Evolutionary conservation across 1,140 invertebrate species (phyloP), one percentile per base, ranked within the genome.

Genomic region (Drosophila grimshawi): DNA sequence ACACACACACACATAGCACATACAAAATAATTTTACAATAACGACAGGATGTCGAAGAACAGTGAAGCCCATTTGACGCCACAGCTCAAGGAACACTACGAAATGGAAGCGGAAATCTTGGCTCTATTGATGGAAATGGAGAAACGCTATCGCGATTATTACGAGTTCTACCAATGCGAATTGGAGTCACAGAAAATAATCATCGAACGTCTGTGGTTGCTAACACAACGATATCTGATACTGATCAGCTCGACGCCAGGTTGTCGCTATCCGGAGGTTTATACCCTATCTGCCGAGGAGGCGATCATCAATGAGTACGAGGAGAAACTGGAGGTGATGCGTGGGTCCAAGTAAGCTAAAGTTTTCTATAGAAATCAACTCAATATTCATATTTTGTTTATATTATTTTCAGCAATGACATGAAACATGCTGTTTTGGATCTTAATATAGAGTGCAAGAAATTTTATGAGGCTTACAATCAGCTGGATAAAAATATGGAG

Each of bases 241-340:
- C 32, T 89, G 43, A 90, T 85, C 10, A 89, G 85, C 2, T 81
- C 75, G 5, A 62, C 71, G 2, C 75, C 82, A 3, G 75, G 71
- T 2, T 89, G 85, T 32, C 78, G 78, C 0, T 90, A 76, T 57
- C 85, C 85, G 4, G 80, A 89, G 65, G 85, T 89, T 1, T 89
- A 89, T 8, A 79, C 81, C 2, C 41, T 81, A 2, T 90, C 86
- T 5, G 88, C 86, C 19, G 85, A 89, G 51, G 85, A 89, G 52
- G 55, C 81, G 0, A 85, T 89, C 5, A 52, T 90, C 39, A 89
- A 90, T 48, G 85, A 89, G 30, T 89, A 90, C 52, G 85, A 90
- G 63, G 85, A 89, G 27, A 89, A 89, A 30, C 19, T 85, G 8
- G 66, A 81, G 53, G 55, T 71, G 0, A 2, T 89, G 30, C 78